Evolutionary conservation across 2,797 vertebrate species (phyloP).

Genomic region (Channa striata): DNA sequence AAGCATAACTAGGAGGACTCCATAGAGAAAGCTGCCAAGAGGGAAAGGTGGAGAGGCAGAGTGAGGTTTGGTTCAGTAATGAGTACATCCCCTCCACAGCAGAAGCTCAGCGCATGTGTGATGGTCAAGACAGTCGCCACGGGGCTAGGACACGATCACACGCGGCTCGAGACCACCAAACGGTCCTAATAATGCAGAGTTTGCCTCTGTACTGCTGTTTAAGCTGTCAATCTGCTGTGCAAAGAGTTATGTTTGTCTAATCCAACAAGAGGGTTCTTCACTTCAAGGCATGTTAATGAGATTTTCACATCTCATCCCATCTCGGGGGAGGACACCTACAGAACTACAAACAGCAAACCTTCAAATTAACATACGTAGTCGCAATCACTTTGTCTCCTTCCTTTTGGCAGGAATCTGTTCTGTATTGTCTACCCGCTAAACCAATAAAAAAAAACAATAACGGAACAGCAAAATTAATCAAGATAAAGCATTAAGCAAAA

Average conservation of each 20-base stretch:
- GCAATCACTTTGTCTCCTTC: conserved; percentile 37
- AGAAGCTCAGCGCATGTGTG: conserved; percentile 24
- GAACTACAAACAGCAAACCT: conserved; percentile 48
- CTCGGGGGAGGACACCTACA: conserved; percentile 43
- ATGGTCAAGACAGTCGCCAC: conserved; percentile 63
- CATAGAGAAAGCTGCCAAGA: conserved; percentile 34
- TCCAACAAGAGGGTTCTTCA: conserved; percentile 66
- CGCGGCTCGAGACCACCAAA: conserved; percentile 54
- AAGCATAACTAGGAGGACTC: conserved; percentile 58
- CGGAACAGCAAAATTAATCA: neutral
- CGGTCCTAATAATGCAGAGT: conserved; percentile 66
- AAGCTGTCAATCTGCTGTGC: conserved; percentile 68
- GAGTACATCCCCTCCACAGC: conserved; percentile 30
- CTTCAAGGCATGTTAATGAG: conserved; percentile 72
- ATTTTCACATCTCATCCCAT: conserved; percentile 63
- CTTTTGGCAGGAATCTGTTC: conserved; percentile 35
- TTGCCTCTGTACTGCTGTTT: conserved; percentile 53
- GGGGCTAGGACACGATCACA: conserved; percentile 57
- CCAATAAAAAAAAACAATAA: neutral
- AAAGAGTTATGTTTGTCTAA: conserved; percentile 75
- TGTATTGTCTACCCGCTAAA: conserved; percentile 12
- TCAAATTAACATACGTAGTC: conserved; percentile 52
- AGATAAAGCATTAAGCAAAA: conserved; percentile 4
- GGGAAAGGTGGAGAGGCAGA: conserved; percentile 38
- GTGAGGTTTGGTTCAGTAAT: conserved; percentile 48